phyloP scores from a whole-genome alignment of 1,140 invertebrate genomes.

The Zaprionus gabonicus region DNA sequence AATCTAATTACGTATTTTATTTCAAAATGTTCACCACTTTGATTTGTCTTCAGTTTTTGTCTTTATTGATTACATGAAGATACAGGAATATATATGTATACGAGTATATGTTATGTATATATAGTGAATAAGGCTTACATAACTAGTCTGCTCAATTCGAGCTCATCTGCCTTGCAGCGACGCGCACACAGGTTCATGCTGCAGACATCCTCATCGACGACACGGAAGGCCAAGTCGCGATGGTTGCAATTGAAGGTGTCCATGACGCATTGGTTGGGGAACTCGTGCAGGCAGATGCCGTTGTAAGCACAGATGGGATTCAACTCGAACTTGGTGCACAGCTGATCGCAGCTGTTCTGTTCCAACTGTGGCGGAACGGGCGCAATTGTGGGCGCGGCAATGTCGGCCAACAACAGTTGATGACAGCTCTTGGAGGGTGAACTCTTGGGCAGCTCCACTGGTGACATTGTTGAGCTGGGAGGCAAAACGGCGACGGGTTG shows the following conservation, averaged over 20 bases:
- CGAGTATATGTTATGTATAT: background rate
- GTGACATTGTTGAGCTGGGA: slow-evolving; percentile 22
- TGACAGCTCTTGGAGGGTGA: slow-evolving; percentile 50
- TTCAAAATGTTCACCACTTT: too few relatives aligned
- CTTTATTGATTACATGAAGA: background rate
- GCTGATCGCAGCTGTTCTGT: slow-evolving; percentile 56
- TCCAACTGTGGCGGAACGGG: slow-evolving; percentile 10
- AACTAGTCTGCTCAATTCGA: slow-evolving; percentile 22
- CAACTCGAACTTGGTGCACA: slow-evolving; percentile 75
- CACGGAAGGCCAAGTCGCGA: slow-evolving; percentile 56
- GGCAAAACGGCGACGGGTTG: slow-evolving; percentile 33
- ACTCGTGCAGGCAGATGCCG: slow-evolving; percentile 71
- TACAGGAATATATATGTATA: background rate
- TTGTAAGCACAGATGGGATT: slow-evolving; percentile 70
- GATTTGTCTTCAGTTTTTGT: background rate
- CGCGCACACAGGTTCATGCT: slow-evolving; percentile 47
- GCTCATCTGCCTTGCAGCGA: slow-evolving; percentile 57
- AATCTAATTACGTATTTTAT: too few relatives aligned
- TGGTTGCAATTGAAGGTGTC: slow-evolving; percentile 72
- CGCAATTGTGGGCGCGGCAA: slow-evolving; percentile 15
- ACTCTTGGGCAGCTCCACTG: slow-evolving; percentile 31
- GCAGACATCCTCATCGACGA: slow-evolving; percentile 64
- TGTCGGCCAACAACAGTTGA: slow-evolving; percentile 47
- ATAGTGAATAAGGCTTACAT: background rate
- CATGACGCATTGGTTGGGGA: slow-evolving; percentile 77